Base-by-base conservation (phyloP, 2,797 vertebrate species). In the Acropternis orthonyx region DNA sequence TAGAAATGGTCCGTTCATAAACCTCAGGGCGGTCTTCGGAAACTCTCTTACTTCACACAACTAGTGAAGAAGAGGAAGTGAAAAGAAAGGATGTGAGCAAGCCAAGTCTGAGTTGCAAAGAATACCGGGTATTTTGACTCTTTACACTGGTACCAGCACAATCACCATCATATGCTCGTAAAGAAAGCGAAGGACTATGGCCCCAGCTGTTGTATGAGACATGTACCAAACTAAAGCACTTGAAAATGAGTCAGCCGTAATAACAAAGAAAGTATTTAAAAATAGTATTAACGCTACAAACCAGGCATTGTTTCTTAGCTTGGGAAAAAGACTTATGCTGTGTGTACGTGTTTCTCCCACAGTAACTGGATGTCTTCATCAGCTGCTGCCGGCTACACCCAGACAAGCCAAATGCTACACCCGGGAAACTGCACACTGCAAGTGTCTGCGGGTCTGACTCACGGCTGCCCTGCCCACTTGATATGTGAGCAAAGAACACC, bases 371-470 rank as follows among this genome's bases (percentile, higher is more conserved):
- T 39, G 62, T 88, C 81, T 92, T 83, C 69, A 74, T 91, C 87
- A 91, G 85, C 89, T 89, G 69, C 95, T 84, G 58, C 62, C 65
- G 49, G 88, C 85, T 88, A 89, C 94, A 92, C 89, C 93, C 89
- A 83, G 68, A 88, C 56, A 49, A 88, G 49, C 61, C 71, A 77
- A 49, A 61, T 89, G 75, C 67, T 56, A 37, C 56, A 39, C 56
- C 63, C 37, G 74, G 75, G 68, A 92, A 94, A 61, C 49, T 51
- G 8, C 78, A 39, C 30, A 41, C 56, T 85, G 28, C 72, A 51
- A 51, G 37, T 91, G 75, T 85, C 56, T 92, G 43, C 49, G 62
- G 14, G 20, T 63, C 63, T 96, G 96, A 94, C 84, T 95, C 95
- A 94, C 0, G 2, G 43, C 69, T 91, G 89, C 73, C 79, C 89